Base-by-base conservation (phyloP, 2,888 invertebrate genomes). In the Cheilosia scutellata region DNA sequence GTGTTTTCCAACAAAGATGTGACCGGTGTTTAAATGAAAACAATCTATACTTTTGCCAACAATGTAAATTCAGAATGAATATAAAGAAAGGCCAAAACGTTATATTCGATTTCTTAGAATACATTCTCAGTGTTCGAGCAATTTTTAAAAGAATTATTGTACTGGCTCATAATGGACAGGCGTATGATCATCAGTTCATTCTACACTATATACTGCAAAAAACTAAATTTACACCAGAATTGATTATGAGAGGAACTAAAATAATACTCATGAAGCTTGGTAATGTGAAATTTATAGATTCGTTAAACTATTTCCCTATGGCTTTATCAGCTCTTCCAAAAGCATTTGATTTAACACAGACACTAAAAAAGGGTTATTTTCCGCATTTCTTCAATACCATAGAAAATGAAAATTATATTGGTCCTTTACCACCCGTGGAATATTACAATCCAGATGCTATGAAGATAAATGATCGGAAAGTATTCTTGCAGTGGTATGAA, bases 1-100 rank as follows among this genome's bases (percentile, higher is more conserved):
- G 55, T 53, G 55, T 57, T 9, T 68, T 29, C 13, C 55, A 68
- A 13, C 68, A 66, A 55, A 68, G 42, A 55, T 68, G 55, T 47
- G 47, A 63, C 29, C 27, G 9, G 7, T 63, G 60, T 27, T 16
- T 20, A 37, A 11, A 11, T 58, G 40, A 58, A 11, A 58, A 60
- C 25, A 42, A 60, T 4, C 25, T 63, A 63, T 2, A 63, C 2
- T 63, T 63, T 33, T 31, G 47, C 6, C 33, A 49, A 6, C 31
- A 49, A 49, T 53, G 53, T 27, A 49, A 49, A 51, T 49, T 44
- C 29, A 42, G 65, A 11, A 27, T 40, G 2, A 51, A 40, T 53
- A 51, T 53, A 20, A 53, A 27, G 25, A 16, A 51, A n/a, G 51
- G 7, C 0, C 47, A 49, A n/a, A 9, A 66, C 9, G 66, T 27